A percentile compares a stretch with the other conserved stretches of the same genome.
Evolutionary conservation across 2,888 invertebrate species (phyloP).

Genomic region (Drosophila colorata): DNA sequence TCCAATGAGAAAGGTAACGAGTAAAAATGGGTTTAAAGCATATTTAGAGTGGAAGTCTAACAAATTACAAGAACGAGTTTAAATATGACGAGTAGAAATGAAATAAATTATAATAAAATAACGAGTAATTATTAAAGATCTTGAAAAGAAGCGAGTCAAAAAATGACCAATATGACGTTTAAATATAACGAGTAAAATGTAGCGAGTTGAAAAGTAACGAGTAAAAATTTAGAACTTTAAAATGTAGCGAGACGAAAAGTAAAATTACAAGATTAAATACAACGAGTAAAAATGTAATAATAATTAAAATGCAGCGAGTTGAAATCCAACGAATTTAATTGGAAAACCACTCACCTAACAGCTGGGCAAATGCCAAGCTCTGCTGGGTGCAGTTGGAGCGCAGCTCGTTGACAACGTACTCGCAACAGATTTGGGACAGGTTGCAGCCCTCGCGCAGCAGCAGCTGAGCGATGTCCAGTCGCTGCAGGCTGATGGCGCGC

Average conservation of each 20-base stretch:
- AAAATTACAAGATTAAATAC: background rate
- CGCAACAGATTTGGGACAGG: slow-evolving; percentile 74
- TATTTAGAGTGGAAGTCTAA: too few species aligned
- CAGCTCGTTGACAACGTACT: slow-evolving; percentile 78
- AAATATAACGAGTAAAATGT: too few species aligned
- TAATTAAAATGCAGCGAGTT: background rate
- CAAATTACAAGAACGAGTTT: too few species aligned
- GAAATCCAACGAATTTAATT: background rate
- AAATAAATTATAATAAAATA: too few species aligned
- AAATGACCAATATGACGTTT: background rate
- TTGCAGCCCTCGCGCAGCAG: slow-evolving; percentile 83
- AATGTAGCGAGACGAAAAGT: background rate
- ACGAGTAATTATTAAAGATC: too few species aligned
- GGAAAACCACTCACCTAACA: slow-evolving; percentile 75
- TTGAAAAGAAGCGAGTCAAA: background rate
- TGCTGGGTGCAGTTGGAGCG: slow-evolving; percentile 57
- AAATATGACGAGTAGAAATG: too few species aligned
- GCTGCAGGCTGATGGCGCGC: slow-evolving; percentile 86
- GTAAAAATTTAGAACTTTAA: background rate
- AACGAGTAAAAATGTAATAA: background rate
- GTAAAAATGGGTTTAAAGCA: too few species aligned
- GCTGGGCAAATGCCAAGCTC: slow-evolving; percentile 71
- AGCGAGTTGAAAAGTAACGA: background rate
- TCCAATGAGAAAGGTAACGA: too few species aligned
- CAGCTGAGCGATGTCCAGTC: slow-evolving; percentile 81